Percentiles rank a stretch among this genome's conserved stretches.
phyloP scores from a whole-genome alignment of 2,113 vertebrate species.

The Pipa parva region DNA sequence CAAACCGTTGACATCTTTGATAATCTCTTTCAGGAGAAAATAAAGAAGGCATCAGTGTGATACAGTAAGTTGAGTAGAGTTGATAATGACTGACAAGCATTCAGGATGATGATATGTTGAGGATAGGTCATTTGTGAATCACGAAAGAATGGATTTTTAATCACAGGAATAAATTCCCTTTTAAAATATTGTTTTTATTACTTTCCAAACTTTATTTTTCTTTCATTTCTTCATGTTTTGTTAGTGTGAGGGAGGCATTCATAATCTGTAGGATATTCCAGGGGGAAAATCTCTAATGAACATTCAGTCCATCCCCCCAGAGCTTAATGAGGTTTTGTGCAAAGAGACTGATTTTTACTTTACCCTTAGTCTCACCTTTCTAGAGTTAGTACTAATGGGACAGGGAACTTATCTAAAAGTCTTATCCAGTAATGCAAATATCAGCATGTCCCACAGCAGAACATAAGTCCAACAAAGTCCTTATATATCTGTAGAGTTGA shows the following conservation, averaged over 20 bases:
- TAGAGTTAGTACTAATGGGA: neutral
- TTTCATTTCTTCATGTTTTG: neutral
- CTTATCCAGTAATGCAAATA: conserved; percentile 16
- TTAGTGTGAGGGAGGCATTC: neutral
- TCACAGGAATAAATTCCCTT: neutral
- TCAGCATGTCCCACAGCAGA: neutral
- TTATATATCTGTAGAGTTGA: neutral
- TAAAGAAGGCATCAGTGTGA: conserved; percentile 4
- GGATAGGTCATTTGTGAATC: conserved; percentile 7
- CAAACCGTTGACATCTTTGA: conserved; percentile 11
- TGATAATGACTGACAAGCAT: conserved; percentile 17
- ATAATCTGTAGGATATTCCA: neutral
- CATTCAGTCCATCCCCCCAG: conserved; percentile 4
- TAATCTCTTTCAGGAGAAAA: neutral
- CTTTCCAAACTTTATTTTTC: neutral
- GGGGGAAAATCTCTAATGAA: conserved; percentile 17
- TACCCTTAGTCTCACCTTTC: conserved; percentile 4
- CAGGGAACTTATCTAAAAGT: conserved; percentile 1
- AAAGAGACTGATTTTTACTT: conserved; percentile 12
- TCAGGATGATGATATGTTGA: conserved; percentile 4
- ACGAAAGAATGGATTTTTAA: neutral
- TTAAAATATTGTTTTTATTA: too few relatives aligned
- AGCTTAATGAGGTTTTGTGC: conserved; percentile 19
- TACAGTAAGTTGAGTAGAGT: neutral
- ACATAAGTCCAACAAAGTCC: neutral